These are phyloP conservation scores for Aradophagus sp. DNA, from an alignment of 1,140 invertebrate species.

Conservation along the genomic window DNA sequence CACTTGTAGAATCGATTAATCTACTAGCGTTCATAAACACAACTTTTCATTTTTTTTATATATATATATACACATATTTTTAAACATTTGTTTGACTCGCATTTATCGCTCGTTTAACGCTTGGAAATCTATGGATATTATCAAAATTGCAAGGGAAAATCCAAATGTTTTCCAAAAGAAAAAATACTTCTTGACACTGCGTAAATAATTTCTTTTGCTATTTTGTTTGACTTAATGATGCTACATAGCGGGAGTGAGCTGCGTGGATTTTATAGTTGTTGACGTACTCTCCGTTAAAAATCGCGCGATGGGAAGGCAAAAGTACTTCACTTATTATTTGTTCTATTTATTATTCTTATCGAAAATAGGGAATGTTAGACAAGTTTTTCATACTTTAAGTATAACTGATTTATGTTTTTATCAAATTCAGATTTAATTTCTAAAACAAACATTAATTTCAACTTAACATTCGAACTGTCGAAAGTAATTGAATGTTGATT, in stretches of 20 bases:
- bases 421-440: too few species aligned
- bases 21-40: too few species aligned
- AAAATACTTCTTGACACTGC: not conserved
- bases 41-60: too few species aligned
- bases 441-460: too few species aligned
- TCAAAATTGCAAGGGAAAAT: slow-evolving; percentile 19
- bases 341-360: slow-evolving; percentile 20
- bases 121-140: too few species aligned
- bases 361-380: not conserved
- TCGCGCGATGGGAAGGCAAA: slow-evolving; percentile 55
- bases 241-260: slow-evolving; percentile 73
- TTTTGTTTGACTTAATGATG: slow-evolving; percentile 35
- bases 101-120: too few species aligned
- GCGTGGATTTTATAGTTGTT: slow-evolving; percentile 66
- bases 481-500: too few species aligned
- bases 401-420: not conserved
- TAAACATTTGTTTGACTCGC: too few species aligned
- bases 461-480: too few species aligned
- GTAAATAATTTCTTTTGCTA: slow-evolving; percentile 14
- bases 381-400: slow-evolving; percentile 1
- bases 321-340: slow-evolving; percentile 25
- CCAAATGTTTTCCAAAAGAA: not conserved
- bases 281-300: slow-evolving; percentile 74
- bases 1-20: too few species aligned
- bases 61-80: too few species aligned